Evolutionary conservation across 1,140 invertebrate genomes (phyloP), one percentile per base, ranked within the genome.

Genomic region (Macrotrachela quadricornifera): DNA sequence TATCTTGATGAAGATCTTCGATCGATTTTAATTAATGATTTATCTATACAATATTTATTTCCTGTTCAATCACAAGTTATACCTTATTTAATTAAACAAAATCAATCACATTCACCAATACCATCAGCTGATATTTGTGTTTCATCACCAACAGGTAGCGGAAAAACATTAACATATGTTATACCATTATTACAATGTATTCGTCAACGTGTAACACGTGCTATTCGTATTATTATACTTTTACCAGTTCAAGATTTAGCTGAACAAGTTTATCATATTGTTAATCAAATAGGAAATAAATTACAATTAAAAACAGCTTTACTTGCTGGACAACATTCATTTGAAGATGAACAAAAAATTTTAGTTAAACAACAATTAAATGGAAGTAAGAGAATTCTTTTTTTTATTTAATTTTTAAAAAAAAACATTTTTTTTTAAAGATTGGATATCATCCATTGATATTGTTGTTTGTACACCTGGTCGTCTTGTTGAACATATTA

Each of bases 121-220:
- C 80, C 81, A 0, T 30, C 8, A 30, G 74, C 78, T 58, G 91
- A 97, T 68, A 74, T 92, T n/a, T 95, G 90, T 73, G 82, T 96
- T 40, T 91, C 86, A 18, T 86, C 90, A 43, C 87, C 90, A 17
- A 97, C 92, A 14, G 92, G 91, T 12, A 92, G 86, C 76, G 91
- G 91, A 11, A 97, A 97, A 75, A 96, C 91, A 1, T 69, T 96
- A 47, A 80, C 86, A 8, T 96, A 85, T 76, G 83, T 84, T 55
- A 69, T 96, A 51, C 91, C 91, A 13, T 79, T 95, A 47, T 72
- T 97, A 46, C 83, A 95, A 30, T 40, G n/a, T 50, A 42, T 54
- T 30, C 42, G 43, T 18, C 49, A 13, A 36, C 44, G 41, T 13
- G 37, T 48, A 10, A 55, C 15, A 14, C 47, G 40, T n/a, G 39